These are phyloP conservation scores for Petrocephalus zakoni DNA, from an alignment of 2,113 vertebrate genomes.

Conservation along the genomic window DNA sequence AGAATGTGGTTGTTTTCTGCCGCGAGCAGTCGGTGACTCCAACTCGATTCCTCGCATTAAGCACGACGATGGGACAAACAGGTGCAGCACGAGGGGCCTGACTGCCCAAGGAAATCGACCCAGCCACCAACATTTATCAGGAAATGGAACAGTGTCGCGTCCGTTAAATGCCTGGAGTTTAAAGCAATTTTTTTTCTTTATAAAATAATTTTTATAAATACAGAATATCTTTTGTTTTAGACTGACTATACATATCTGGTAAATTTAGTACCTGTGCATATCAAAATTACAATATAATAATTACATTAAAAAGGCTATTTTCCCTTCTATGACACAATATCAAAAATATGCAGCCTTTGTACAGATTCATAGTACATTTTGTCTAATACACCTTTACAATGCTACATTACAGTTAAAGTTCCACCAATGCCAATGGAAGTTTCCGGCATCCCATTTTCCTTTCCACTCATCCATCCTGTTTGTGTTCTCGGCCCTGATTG, in stretches of 20 bases:
- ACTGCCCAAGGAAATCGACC: not conserved
- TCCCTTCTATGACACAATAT: constrained; percentile 67
- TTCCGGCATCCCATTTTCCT: constrained; percentile 27
- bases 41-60: not conserved
- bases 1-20: not conserved
- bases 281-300: constrained; percentile 62
- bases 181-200: constrained; percentile 1
- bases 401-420: constrained; percentile 59
- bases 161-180: constrained; percentile 13
- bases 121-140: not conserved
- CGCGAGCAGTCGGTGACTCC: not conserved
- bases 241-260: constrained; percentile 27
- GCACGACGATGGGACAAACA: not conserved
- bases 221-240: constrained; percentile 21
- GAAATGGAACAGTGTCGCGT: not conserved
- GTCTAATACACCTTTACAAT: constrained; percentile 63
- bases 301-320: constrained; percentile 68
- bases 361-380: constrained; percentile 71
- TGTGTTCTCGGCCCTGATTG: constrained; percentile 17
- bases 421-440: constrained; percentile 28
- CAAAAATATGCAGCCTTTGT: constrained; percentile 83
- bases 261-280: constrained; percentile 62
- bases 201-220: constrained; percentile 26
- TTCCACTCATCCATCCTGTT: constrained; percentile 10
- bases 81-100: constrained; percentile 17